These are phyloP conservation scores for Trissolcus japonicus DNA, from an alignment of 2,888 invertebrate genomes.

Conservation along the genomic window DNA sequence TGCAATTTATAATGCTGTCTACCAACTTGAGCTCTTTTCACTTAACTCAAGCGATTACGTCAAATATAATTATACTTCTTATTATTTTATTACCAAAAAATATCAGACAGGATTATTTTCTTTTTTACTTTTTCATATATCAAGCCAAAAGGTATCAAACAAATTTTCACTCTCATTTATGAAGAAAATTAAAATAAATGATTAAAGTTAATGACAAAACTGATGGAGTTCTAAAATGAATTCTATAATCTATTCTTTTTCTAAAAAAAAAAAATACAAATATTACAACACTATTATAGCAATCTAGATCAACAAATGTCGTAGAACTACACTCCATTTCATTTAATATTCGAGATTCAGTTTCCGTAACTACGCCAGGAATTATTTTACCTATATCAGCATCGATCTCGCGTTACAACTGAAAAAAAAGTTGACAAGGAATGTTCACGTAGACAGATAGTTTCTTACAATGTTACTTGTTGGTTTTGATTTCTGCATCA, in stretches of 20 bases:
- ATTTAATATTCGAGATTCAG: constrained; percentile 22
- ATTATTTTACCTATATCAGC: constrained; percentile 20
- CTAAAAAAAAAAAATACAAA: not conserved
- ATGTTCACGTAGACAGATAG: constrained; percentile 4
- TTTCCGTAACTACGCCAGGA: constrained; percentile 13
- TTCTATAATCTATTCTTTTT: too few relatives aligned
- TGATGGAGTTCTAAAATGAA: too few relatives aligned
- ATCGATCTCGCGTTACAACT: constrained; percentile 19
- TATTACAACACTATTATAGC: not conserved
- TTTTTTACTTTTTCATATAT: too few relatives aligned
- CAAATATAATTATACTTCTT: not conserved
- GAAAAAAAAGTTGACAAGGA: constrained; percentile 5
- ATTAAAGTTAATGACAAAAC: not conserved
- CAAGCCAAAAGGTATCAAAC: too few relatives aligned
- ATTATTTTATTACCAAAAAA: not conserved
- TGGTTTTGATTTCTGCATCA: not conserved
- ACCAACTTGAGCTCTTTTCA: constrained; percentile 1
- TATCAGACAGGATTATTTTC: not conserved
- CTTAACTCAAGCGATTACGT: not conserved
- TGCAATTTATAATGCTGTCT: constrained; percentile 22
- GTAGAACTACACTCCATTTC: constrained; percentile 10
- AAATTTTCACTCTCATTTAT: too few relatives aligned
- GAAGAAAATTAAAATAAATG: too few relatives aligned
- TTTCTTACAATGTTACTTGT: not conserved
- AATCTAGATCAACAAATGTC: constrained; percentile 7